Conservation (phyloP, 1,140 invertebrate genomes). For the Zaprionus taronus region DNA sequence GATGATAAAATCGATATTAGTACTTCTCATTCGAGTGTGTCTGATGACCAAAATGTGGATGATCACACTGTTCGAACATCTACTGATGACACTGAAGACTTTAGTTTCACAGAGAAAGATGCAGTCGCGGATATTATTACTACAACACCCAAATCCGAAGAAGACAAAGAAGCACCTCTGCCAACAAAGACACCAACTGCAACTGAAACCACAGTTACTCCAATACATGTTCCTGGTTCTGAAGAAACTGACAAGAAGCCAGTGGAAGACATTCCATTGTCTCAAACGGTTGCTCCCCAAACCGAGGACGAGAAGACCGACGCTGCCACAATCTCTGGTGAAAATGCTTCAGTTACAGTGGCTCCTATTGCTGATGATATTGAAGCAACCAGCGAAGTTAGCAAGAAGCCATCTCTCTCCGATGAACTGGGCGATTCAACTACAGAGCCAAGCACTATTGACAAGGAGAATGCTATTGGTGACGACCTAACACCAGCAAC, state of each 20-base stretch:
- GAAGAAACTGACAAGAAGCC: constrained; percentile 61
- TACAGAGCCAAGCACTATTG: constrained; percentile 32
- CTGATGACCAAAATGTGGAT: constrained; percentile 36
- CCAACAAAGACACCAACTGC: constrained; percentile 22
- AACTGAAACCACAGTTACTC: constrained; percentile 46
- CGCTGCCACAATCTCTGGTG: constrained; percentile 45
- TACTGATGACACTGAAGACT: constrained; percentile 21
- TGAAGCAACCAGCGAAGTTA: constrained; percentile 50
- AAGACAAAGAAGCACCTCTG: constrained; percentile 36
- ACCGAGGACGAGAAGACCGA: constrained; percentile 31
- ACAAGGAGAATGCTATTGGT: constrained; percentile 31
- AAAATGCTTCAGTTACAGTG: constrained; percentile 42
- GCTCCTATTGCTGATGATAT: constrained; percentile 51
- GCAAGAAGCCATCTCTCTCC: constrained; percentile 38
- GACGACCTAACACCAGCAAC: constrained; percentile 54
- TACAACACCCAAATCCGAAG: constrained; percentile 39
- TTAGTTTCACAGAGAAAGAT: constrained; percentile 11
- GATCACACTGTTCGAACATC: constrained; percentile 36
- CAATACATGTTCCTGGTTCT: constrained; percentile 45
- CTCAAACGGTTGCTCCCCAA: constrained; percentile 58
- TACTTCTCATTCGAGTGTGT: constrained; percentile 16
- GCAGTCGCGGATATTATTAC: constrained; percentile 23
- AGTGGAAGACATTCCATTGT: constrained; percentile 54
- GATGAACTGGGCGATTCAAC: constrained; percentile 50
- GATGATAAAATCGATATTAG: constrained; percentile 37